Base-by-base conservation (phyloP, 2,113 vertebrate genomes). In the Pomatostomus ruficeps region DNA sequence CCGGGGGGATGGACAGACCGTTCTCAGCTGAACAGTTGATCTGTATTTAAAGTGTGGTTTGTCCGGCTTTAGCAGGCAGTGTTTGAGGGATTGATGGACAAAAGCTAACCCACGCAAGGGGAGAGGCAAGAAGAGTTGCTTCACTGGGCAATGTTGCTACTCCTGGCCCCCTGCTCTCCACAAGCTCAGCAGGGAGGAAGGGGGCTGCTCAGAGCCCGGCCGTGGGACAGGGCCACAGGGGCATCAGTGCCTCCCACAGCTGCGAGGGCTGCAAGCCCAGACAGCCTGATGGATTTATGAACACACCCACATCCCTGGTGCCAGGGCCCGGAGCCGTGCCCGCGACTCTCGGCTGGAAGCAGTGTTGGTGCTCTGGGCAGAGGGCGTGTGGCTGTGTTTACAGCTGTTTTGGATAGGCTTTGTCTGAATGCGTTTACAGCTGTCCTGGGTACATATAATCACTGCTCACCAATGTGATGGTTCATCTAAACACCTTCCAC, bases 261-360 rank as follows among this genome's bases (percentile, higher is more conserved):
- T 38, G 7, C 0, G 0, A 65, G 46, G 18, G 59, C 65, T 88
- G 71, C 18, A 31, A 25, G 86, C 36, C 70, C 1, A 2, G 29
- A 2, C 5, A 10, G 55, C 18, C 36, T 19, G 43, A 4, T 35
- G 72, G 25, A 12, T 70, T 49, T 43, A 3, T 33, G 55, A 54
- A 16, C 8, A 33, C 12, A 2, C 31, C 14, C 17, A 46, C 18
- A 1, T 23, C n/a, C 10, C 33, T 2, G 8, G n/a, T 3, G 5
- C 52, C 63, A 6, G 0, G 0, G 45, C 40, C 57, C 0, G 0
- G 75, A 51, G 74, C 26, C 0, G 3, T 11, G 35, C 24, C 0
- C 0, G 75, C 0, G 0, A 42, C 61, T 42, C 35, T 29, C 33
- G 1, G 9, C 85, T 85, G 46, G 71, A 24, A 66, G 66, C 35